Base-by-base conservation (phyloP, 2,888 invertebrate genomes). In the Odontocolon sp. region DNA sequence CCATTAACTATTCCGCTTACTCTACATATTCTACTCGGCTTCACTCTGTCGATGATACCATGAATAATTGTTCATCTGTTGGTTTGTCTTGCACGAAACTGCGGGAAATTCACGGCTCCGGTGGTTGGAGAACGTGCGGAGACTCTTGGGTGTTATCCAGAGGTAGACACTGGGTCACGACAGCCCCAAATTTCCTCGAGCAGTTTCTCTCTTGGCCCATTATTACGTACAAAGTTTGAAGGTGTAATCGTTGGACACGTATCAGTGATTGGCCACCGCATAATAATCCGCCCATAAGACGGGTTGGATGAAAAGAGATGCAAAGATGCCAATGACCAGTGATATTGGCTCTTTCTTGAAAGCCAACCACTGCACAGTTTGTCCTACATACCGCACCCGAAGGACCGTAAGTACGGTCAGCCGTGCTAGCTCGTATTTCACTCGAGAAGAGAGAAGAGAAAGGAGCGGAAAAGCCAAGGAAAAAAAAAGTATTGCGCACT, bases 61-160 rank as follows among this genome's bases (percentile, higher is more conserved):
- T 70, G 70, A 75, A 66, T 75, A 75, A 76, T 76, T 61, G 59
- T 38, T 52, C 54, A 54, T 54, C 59, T 70, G 14, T n/a, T n/a
- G 26, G 8, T 16, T 45, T 54, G 21, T 42, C n/a, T 42, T 11
- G 31, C 9, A 23, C 40, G 28, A 21, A 14, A 0, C 16, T 9
- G 36, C 26, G n/a, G 8, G 11, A 26, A 47, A 56, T 64, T 56
- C 21, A 28, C 26, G 45, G 26, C 38, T 52, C n/a, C 16, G 9
- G 26, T 14, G 9, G 28, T 4, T 18, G 31, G 28, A 14, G 47
- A 47, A 18, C 23, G 3, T 1, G 8, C 16, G 14, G 40, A 3
- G 16, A 8, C 8, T 26, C 21, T 23, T 5, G 21, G 47, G 18
- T 2, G 21, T 42, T 67, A 67, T 33, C 54, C 40, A 11, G n/a